These are phyloP conservation scores for Archilochus colubris DNA, from an alignment of 2,113 vertebrate species.

Conservation along the genomic window DNA sequence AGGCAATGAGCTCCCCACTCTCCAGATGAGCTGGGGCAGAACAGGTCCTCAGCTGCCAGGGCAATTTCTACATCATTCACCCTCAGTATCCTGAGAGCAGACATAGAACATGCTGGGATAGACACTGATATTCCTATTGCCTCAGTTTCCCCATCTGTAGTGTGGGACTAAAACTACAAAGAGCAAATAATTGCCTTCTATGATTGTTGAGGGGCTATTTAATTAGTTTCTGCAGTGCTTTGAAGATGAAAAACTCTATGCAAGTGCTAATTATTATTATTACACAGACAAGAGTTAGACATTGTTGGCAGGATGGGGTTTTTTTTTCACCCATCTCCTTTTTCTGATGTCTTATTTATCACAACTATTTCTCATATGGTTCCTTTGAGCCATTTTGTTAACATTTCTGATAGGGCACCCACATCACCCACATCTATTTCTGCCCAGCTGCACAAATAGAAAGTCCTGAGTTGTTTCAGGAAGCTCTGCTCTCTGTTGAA, in stretches of 20 bases:
- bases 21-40: neutral
- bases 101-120: neutral
- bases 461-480: neutral
- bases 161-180: conserved; percentile 47
- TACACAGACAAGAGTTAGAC: conserved; percentile 45
- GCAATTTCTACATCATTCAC: neutral
- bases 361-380: conserved; percentile 12
- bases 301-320: neutral
- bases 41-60: neutral
- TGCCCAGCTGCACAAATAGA: neutral
- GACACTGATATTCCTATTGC: neutral
- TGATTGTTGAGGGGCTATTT: conserved; percentile 42
- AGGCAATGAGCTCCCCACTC: neutral
- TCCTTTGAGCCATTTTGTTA: neutral
- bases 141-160: conserved; percentile 46
- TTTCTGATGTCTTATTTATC: conserved; percentile 61
- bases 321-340: neutral
- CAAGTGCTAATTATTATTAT: conserved; percentile 73
- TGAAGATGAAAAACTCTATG: conserved; percentile 66
- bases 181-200: conserved; percentile 42
- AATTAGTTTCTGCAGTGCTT: conserved; percentile 66
- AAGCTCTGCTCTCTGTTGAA: neutral
- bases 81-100: neutral
- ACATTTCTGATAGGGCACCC: neutral
- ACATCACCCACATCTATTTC: neutral